phyloP scores from a whole-genome alignment of 2,113 vertebrate genomes.

The Poecile atricapillus region DNA sequence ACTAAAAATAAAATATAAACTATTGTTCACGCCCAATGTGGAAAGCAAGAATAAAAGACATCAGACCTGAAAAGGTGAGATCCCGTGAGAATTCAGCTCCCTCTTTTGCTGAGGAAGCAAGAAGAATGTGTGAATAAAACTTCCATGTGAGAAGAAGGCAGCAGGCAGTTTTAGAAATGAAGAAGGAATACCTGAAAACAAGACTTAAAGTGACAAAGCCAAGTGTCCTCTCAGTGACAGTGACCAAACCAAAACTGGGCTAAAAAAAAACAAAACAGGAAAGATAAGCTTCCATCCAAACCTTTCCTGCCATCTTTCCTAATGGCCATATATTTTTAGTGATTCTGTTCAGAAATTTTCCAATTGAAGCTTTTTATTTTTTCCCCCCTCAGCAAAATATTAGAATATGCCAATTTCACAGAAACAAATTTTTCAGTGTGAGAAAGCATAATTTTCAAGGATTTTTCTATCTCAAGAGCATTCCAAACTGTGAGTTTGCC shows the following conservation, averaged over 20 bases:
- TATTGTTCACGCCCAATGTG: background rate
- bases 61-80: background rate
- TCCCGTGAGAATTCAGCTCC: background rate
- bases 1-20: background rate
- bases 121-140: background rate
- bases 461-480: background rate
- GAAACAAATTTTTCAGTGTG: background rate
- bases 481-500: conserved; percentile 6
- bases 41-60: background rate
- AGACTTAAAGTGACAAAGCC: background rate
- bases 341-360: background rate
- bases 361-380: background rate
- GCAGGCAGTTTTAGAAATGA: background rate
- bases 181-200: background rate
- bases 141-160: background rate
- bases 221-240: background rate
- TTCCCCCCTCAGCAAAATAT: background rate
- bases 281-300: background rate
- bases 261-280: background rate
- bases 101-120: background rate
- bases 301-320: background rate
- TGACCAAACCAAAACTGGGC: background rate
- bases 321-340: background rate
- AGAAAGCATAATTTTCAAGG: background rate
- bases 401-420: background rate